phyloP scores from a whole-genome alignment of 1,140 invertebrate genomes.

The Drosophila ambigua region DNA sequence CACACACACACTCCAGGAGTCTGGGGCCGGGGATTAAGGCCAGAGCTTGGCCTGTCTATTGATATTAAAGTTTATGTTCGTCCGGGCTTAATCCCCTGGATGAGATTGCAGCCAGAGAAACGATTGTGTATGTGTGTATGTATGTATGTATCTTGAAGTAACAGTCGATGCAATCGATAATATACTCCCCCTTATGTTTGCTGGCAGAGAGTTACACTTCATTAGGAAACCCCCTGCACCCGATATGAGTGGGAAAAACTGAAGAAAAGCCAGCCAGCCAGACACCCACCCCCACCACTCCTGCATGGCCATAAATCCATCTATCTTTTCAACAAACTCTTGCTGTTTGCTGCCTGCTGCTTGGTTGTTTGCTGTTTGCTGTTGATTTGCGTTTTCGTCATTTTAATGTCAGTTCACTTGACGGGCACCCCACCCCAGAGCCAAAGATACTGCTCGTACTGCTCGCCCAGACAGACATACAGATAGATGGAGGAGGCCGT shows the following conservation, averaged over 20 bases:
- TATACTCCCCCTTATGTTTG: no score
- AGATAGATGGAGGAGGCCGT: constrained; percentile 15
- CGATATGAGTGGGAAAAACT: constrained; percentile 21
- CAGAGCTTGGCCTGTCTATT: constrained; percentile 14
- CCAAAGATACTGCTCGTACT: no score
- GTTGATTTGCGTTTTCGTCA: constrained; percentile 82
- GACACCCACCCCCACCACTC: constrained; percentile 33
- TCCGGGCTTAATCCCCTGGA: neutral
- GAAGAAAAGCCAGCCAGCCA: constrained; percentile 51
- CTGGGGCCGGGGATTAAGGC: constrained; percentile 31
- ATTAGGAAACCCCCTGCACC: neutral
- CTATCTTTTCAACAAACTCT: constrained; percentile 78
- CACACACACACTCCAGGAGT: no score
- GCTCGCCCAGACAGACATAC: constrained; percentile 20
- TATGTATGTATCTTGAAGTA: no score
- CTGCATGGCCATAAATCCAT: constrained; percentile 70
- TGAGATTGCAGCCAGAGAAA: constrained; percentile 5
- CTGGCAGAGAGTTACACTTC: no score
- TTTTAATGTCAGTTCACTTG: constrained; percentile 80
- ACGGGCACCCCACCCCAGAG: constrained; percentile 46
- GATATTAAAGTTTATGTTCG: constrained; percentile 15
- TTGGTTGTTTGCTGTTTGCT: constrained; percentile 65
- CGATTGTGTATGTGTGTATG: no score
- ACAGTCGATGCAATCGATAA: no score
- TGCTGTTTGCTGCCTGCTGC: constrained; percentile 22